Evolutionary conservation across 2,797 vertebrate genomes (phyloP), one percentile per base, ranked within the genome.

Genomic region (Pygocentrus nattereri): DNA sequence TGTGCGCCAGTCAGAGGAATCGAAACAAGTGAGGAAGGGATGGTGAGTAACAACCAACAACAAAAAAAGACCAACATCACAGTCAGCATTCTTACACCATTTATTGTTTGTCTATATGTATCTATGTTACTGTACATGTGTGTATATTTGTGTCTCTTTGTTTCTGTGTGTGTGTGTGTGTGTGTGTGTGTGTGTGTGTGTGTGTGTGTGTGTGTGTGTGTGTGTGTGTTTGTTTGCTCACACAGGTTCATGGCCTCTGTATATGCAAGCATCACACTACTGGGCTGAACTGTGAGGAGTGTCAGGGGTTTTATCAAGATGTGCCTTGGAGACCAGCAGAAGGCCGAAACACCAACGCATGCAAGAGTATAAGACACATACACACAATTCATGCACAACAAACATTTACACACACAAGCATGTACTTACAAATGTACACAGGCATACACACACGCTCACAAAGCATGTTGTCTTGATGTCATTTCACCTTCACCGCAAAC

Each of bases 201-300:
- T 98, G 95, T 99, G 98, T 83, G 34, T 75, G 4, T 15, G 64
- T 65, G 74, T 52, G 34, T 65, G 11, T 64, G 25, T 62, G 34
- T 80, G 44, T 50, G 23, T 64, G 58, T 74, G 44, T 73, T 41
- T 34, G 13, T 61, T 25, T 71, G 41, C 7, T 52, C 44, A 47
- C 65, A 23, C 78, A 99, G 98, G 97, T 99, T 75, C 96, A 99
- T 0, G 97, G 98, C 3, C 96, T 96, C 85, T 99, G 98, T 86
- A 94, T 98, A 95, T 99, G 98, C 82, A 96, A 97, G 78, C 98
- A 99, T 90, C 96, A 98, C 87, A 99, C 97, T 1, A 96, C 95
- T 89, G 98, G 98, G 73, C 91, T 99, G 81, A 99, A 99, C 92
- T 99, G 97, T 90, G 98, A 99, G 64, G 90, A 90, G 83, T 99